Evolutionary conservation across 2,113 vertebrate genomes (phyloP).

Genomic region (Sorex fumeus): DNA sequence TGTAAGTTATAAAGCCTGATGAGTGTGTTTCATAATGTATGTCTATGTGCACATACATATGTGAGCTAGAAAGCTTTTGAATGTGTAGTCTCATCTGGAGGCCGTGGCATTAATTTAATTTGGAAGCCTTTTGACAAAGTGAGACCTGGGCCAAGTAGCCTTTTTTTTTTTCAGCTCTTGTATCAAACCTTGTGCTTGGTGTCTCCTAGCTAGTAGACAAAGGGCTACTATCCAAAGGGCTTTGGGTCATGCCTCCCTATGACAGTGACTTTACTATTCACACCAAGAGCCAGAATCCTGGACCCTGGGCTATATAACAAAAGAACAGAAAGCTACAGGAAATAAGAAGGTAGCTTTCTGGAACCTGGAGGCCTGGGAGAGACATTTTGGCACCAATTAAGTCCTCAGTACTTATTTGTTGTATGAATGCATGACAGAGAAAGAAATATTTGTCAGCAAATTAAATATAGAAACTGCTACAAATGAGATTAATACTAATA

Average conservation of each 20-base stretch:
- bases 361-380: not conserved
- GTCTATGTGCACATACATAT: not conserved
- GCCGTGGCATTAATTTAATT: not conserved
- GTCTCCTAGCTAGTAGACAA: not conserved
- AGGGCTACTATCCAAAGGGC: not conserved
- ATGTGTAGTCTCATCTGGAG: not conserved
- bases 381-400: not conserved
- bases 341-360: not conserved
- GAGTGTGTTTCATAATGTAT: not conserved
- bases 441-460: not conserved
- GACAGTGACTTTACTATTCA: not conserved
- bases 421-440: not conserved
- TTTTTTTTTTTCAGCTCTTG: not conserved
- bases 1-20: not conserved
- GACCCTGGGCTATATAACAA: not conserved
- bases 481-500: constrained; percentile 11
- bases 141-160: not conserved
- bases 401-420: constrained; percentile 9
- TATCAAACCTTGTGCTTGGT: not conserved
- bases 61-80: not conserved
- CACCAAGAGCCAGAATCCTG: constrained; percentile 1
- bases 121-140: not conserved
- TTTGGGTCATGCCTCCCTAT: not conserved
- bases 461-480: not conserved
- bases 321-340: not conserved